phyloP scores from a whole-genome alignment of 1,140 invertebrate genomes.

The Procambarus virginalis region DNA sequence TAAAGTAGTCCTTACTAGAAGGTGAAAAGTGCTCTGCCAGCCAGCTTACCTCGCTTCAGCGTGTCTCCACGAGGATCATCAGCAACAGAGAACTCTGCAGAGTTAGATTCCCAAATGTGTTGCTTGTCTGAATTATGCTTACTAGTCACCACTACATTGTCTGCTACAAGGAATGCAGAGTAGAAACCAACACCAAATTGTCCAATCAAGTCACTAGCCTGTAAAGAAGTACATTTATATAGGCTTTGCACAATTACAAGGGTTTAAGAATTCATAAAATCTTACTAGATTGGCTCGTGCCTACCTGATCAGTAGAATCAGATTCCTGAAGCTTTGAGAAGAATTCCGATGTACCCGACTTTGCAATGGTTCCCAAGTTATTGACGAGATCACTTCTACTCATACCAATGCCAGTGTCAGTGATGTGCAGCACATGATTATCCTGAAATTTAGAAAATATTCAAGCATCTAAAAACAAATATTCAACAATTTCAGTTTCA shows the following conservation, averaged over 20 bases:
- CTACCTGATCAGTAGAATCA: slow-evolving; percentile 43
- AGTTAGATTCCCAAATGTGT: slow-evolving; percentile 98
- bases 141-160: slow-evolving; percentile 90
- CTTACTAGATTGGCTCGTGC: no score
- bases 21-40: no score
- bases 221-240: slow-evolving; percentile 73
- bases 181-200: slow-evolving; percentile 99
- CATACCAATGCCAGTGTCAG: slow-evolving; percentile 98
- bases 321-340: slow-evolving; percentile 90
- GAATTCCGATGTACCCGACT: slow-evolving; percentile 99
- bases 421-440: slow-evolving; percentile 94
- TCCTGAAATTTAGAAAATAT: slow-evolving; percentile 75
- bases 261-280: no score
- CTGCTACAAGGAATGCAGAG: slow-evolving; percentile 95
- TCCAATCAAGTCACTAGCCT: slow-evolving; percentile 91
- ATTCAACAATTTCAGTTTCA: no score
- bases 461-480: no score
- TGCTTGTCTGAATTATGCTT: slow-evolving; percentile 97
- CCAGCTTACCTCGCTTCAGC: slow-evolving; percentile 84
- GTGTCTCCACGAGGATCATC: slow-evolving; percentile 96
- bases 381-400: slow-evolving; percentile 95
- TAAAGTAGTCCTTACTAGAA: no score
- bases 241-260: no score
- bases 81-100: slow-evolving; percentile 88
- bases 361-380: slow-evolving; percentile 99